Conservation (phyloP, 2,797 vertebrate species). For the Sebastes dallii region DNA sequence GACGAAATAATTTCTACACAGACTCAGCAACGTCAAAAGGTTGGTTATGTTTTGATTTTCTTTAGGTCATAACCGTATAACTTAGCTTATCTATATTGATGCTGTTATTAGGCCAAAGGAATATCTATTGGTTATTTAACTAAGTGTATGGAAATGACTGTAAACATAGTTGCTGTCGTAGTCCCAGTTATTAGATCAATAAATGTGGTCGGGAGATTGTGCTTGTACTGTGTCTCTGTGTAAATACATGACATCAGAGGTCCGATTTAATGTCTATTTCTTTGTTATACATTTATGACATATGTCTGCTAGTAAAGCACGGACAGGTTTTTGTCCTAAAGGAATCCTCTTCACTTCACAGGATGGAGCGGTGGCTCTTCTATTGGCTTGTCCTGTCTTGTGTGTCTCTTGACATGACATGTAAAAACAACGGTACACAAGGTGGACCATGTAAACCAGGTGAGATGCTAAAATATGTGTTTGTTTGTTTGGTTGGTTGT, state of each 20-base stretch:
- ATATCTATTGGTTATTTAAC: background rate
- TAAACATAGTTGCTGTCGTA: background rate
- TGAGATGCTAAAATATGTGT: background rate
- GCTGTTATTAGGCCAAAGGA: background rate
- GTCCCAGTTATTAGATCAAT: background rate
- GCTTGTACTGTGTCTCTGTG: background rate
- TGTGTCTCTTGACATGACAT: background rate
- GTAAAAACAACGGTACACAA: fast-evolving
- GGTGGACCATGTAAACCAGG: fast-evolving
- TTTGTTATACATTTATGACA: background rate
- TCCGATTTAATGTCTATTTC: background rate
- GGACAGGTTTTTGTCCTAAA: background rate
- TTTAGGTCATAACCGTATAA: background rate
- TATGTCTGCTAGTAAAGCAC: background rate
- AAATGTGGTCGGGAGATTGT: background rate
- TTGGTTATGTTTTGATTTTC: background rate
- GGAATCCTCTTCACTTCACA: background rate
- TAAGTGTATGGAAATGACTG: background rate
- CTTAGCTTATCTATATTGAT: background rate
- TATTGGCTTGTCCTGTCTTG: conserved; percentile 7
- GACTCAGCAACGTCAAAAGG: conserved; percentile 2
- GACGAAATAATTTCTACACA: background rate
- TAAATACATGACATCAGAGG: background rate
- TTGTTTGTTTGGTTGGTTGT: background rate
- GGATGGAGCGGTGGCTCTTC: conserved; percentile 21